phyloP scores from a whole-genome alignment of 2,113 vertebrate species.

The Tragelaphus scriptus region DNA sequence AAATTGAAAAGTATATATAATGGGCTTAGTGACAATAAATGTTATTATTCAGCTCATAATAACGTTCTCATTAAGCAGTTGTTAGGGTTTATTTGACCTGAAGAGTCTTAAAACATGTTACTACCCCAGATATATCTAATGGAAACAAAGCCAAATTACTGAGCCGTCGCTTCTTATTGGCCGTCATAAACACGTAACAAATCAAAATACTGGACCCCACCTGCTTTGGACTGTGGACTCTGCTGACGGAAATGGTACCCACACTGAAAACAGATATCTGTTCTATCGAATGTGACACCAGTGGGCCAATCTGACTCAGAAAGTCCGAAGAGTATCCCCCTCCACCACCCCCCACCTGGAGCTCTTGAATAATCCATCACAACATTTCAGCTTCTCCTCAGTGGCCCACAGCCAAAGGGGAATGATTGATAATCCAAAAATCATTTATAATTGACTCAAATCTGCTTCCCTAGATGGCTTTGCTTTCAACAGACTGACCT shows the following conservation, averaged over 20 bases:
- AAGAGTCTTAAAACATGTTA: neutral
- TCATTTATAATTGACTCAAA: neutral
- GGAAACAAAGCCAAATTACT: neutral
- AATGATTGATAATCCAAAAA: neutral
- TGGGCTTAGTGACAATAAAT: neutral
- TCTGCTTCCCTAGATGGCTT: neutral
- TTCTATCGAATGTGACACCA: neutral
- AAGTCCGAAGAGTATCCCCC: neutral
- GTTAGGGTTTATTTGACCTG: neutral
- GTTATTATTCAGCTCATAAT: neutral
- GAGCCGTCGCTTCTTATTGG: neutral
- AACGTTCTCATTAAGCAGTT: neutral
- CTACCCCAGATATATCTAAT: neutral
- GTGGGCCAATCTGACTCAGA: neutral
- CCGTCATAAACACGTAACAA: neutral
- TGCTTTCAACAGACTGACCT: neutral
- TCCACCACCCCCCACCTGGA: neutral
- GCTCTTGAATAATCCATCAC: slow-evolving; percentile 23
- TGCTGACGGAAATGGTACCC: neutral
- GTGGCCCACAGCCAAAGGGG: neutral
- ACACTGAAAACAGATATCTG: neutral
- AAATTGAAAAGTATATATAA: neutral
- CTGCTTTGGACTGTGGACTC: neutral
- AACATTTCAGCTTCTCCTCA: slow-evolving; percentile 1
- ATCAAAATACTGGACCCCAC: neutral